Base-by-base conservation (phyloP, 2,797 vertebrate genomes). In the Diplodus puntazzo region DNA sequence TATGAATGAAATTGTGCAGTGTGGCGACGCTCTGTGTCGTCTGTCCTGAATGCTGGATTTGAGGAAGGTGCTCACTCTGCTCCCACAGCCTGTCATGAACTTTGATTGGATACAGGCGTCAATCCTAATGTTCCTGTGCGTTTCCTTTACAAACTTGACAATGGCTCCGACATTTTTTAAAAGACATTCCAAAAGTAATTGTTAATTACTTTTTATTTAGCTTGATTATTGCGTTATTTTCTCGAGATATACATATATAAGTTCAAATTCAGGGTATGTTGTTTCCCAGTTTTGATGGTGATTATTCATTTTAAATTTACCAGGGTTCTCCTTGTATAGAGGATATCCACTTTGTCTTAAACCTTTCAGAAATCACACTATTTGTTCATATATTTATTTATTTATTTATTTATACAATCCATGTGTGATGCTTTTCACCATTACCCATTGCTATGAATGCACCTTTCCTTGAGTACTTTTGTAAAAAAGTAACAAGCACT, bases 1-100 rank as follows among this genome's bases (percentile, higher is more conserved):
- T 81, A 20, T 65, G 69, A 43, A 73, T 79, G 63, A 71, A 21
- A 73, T 18, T 11, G 30, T 69, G 62, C 58, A 13, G 48, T 16
- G 64, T 45, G 70, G 43, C 4, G 27, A 53, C 43, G 81, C 61
- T 55, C 8, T 9, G 60, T 57, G 49, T 9, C 68, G 60, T 42
- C 67, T 72, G 17, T 23, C 14, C 7, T 54, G 12, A 14, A 58
- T 58, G 2, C 14, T 52, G 46, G 18, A 39, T 30, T 52, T 23
- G 17, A 55, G 12, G 17, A 53, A 11, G 45, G 27, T 46, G 62
- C 62, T 48, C 21, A 42, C 23, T 50, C 58, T 67, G 61, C 46
- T 42, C 23, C 39, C 17, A 17, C 25, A 17, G 61, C 45, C 17
- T 72, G 23, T 77, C 58, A 3, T 63, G 4, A 81, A 84, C 65